phyloP scores from a whole-genome alignment of 1,140 invertebrate species.

The Charaxes varanes region DNA sequence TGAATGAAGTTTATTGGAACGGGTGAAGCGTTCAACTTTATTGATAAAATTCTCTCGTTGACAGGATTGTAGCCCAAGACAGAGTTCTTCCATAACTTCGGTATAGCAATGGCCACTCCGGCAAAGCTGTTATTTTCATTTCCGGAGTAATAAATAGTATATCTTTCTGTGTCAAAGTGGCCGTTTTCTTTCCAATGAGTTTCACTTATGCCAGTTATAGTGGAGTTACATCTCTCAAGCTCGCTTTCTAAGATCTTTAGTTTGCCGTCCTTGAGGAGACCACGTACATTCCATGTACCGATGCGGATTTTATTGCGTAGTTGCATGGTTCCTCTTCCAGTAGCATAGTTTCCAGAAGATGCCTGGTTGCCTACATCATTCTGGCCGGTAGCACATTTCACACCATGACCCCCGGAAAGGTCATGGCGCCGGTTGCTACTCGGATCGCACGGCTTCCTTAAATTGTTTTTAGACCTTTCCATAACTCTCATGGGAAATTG shows the following conservation, averaged over 20 bases:
- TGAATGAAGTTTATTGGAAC: too few species aligned
- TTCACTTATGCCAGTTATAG: conserved; percentile 18
- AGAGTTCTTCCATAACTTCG: too few species aligned
- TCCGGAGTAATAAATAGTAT: conserved; percentile 19
- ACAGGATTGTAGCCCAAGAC: too few species aligned
- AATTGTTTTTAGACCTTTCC: too few species aligned
- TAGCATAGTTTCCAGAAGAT: conserved; percentile 12
- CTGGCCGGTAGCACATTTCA: conserved; percentile 17
- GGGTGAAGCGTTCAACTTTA: too few species aligned
- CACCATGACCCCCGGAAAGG: conserved; percentile 14
- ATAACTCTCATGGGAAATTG: neutral
- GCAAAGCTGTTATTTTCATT: conserved; percentile 8
- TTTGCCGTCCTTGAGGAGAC: conserved; percentile 12
- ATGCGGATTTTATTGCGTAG: too few species aligned
- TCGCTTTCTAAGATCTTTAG: conserved; percentile 14
- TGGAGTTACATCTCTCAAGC: conserved; percentile 11
- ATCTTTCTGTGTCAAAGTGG: conserved; percentile 10
- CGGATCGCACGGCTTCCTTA: conserved; percentile 14
- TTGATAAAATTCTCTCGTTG: too few species aligned
- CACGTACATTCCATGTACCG: conserved; percentile 20
- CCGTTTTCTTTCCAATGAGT: conserved; percentile 21
- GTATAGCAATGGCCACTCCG: conserved; percentile 20
- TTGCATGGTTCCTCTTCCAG: conserved; percentile 10
- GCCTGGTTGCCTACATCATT: conserved; percentile 14
- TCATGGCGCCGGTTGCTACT: conserved; percentile 14